phyloP scores from a whole-genome alignment of 1,140 invertebrate genomes.

The Pentalonia nigronervosa region DNA sequence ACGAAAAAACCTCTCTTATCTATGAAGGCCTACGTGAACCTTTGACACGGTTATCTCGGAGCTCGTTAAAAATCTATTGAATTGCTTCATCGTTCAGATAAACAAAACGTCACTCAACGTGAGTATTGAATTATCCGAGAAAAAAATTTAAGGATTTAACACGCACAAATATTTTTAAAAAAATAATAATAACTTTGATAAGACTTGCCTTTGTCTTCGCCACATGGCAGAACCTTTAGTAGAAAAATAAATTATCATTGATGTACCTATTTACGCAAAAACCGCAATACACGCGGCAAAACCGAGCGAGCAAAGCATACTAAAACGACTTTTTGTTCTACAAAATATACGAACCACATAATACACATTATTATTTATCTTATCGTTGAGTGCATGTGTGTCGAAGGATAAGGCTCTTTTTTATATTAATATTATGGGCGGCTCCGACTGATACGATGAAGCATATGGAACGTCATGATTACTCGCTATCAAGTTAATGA shows the following conservation, averaged over 20 bases:
- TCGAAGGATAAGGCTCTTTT: slow-evolving; percentile 49
- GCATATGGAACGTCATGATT: slow-evolving; percentile 6
- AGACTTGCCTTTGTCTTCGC: slow-evolving; percentile 13
- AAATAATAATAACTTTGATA: neutral
- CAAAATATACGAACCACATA: slow-evolving; percentile 13
- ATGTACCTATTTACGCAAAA: neutral
- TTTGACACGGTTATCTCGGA: slow-evolving; percentile 46
- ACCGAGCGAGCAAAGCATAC: slow-evolving; percentile 37
- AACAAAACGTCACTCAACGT: slow-evolving; percentile 4
- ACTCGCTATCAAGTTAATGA: slow-evolving; percentile 24
- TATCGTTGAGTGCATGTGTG: slow-evolving; percentile 32
- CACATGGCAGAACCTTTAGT: neutral
- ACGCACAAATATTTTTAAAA: neutral
- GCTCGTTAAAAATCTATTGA: slow-evolving; percentile 55
- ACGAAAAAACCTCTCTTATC: slow-evolving; percentile 48
- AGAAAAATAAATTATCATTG: neutral
- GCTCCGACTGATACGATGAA: slow-evolving; percentile 35
- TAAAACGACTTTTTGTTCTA: slow-evolving; percentile 50
- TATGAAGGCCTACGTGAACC: slow-evolving; percentile 23
- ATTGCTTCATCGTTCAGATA: neutral
- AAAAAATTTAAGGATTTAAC: neutral
- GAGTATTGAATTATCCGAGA: neutral
- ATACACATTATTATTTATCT: slow-evolving; percentile 47
- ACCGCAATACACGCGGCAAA: slow-evolving; percentile 29
- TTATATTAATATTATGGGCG: slow-evolving; percentile 39